Conservation (phyloP, 2,888 invertebrate genomes). For the Thereva nobilitata region DNA sequence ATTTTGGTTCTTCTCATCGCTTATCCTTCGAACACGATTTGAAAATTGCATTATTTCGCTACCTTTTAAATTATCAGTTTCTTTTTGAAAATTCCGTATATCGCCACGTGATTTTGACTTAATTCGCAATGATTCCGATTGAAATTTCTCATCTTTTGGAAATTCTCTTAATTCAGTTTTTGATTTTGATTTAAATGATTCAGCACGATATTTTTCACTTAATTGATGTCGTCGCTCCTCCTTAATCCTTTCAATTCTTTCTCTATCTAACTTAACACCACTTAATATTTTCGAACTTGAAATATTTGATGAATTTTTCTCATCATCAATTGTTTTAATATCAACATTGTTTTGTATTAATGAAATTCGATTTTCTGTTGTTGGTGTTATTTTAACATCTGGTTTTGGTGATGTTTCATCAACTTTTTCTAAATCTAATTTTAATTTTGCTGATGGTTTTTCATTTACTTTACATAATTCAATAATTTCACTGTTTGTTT, state of each 20-base stretch:
- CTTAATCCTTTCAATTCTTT: slow-evolving; percentile 87
- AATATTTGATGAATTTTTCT: slow-evolving; percentile 48
- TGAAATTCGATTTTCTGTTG: slow-evolving; percentile 66
- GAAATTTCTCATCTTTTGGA: slow-evolving; percentile 51
- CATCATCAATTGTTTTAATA: slow-evolving; percentile 49
- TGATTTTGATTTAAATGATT: slow-evolving; percentile 69
- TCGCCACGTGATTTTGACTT: slow-evolving; percentile 58
- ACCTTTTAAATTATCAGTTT: slow-evolving; percentile 51
- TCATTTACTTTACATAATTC: slow-evolving; percentile 40
- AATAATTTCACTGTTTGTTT: slow-evolving; percentile 9
- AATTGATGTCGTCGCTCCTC: slow-evolving; percentile 84
- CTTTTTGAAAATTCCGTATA: slow-evolving; percentile 48
- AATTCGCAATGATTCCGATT: slow-evolving; percentile 52
- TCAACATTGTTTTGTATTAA: slow-evolving; percentile 61
- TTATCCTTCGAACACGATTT: slow-evolving; percentile 52
- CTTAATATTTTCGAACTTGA: slow-evolving; percentile 58
- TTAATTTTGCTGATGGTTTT: slow-evolving; percentile 45
- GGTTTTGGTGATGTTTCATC: slow-evolving; percentile 36
- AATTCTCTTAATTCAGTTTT: slow-evolving; percentile 55
- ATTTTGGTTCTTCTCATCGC: slow-evolving; percentile 59
- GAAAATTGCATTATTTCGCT: slow-evolving; percentile 30
- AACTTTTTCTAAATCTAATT: slow-evolving; percentile 39
- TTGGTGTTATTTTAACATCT: slow-evolving; percentile 61
- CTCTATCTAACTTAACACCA: slow-evolving; percentile 68
- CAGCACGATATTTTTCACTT: slow-evolving; percentile 83